Percentiles rank a stretch among this genome's conserved stretches.
These are phyloP conservation scores for Mamestra configurata DNA, from an alignment of 1,140 invertebrate species.

Conservation along the genomic window DNA sequence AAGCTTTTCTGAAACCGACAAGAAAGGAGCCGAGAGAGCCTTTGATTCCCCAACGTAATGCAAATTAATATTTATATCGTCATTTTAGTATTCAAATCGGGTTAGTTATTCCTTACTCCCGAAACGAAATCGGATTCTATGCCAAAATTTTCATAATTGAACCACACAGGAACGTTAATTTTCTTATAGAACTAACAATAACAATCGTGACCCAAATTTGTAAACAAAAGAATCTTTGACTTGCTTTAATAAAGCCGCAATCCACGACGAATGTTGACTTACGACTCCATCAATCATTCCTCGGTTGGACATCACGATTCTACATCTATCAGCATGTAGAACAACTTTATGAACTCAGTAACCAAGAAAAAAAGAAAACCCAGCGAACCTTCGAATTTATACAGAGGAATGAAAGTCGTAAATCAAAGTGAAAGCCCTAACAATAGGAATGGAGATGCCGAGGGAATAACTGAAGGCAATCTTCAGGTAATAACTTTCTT, in stretches of 20 bases:
- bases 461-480: slow-evolving; percentile 19
- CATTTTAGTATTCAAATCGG: slow-evolving; percentile 2
- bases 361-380: background rate
- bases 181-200: slow-evolving; percentile 21
- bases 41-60: background rate
- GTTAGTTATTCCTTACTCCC: background rate
- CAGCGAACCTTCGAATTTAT: background rate
- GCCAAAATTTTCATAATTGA: slow-evolving; percentile 18
- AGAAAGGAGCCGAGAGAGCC: no score
- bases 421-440: slow-evolving; percentile 19
- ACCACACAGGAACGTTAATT: slow-evolving; percentile 1
- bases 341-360: slow-evolving; percentile 18
- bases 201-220: slow-evolving; percentile 15
- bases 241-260: slow-evolving; percentile 32
- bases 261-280: slow-evolving; percentile 59
- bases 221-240: slow-evolving; percentile 41
- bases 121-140: slow-evolving; percentile 4
- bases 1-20: no score
- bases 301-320: slow-evolving; percentile 37
- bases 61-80: background rate
- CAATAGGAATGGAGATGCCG: slow-evolving; percentile 6
- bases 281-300: slow-evolving; percentile 62
- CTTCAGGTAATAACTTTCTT: slow-evolving; percentile 32
- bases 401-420: background rate
- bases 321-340: slow-evolving; percentile 9